A percentile compares a stretch with the other conserved stretches of the same genome.
Conservation (phyloP, 2,113 vertebrate genomes). For the Pontoporia blainvillei region DNA sequence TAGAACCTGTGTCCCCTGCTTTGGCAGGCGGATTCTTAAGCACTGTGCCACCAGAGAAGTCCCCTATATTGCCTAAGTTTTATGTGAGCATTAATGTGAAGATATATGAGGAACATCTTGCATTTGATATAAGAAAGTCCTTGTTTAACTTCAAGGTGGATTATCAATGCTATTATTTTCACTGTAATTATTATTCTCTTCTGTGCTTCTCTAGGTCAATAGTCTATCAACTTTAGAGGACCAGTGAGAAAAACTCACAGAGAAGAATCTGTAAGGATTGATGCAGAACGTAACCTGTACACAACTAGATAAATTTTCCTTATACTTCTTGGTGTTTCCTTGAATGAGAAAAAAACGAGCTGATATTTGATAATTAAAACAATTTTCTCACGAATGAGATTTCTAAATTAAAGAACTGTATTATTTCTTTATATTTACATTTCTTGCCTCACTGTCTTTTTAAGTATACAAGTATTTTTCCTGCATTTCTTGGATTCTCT, state of each 20-base stretch:
- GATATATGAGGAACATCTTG: background rate
- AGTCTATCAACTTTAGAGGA: constrained; percentile 23
- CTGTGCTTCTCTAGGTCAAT: constrained; percentile 23
- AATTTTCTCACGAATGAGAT: background rate
- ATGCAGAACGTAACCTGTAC: background rate
- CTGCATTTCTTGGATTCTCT: background rate
- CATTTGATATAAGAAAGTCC: constrained; percentile 7
- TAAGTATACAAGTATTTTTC: background rate
- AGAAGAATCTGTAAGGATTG: background rate
- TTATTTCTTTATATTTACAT: background rate
- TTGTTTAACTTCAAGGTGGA: constrained; percentile 11
- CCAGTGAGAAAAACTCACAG: background rate
- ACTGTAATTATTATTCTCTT: constrained; percentile 45
- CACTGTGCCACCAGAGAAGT: no score
- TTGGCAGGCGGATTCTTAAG: no score
- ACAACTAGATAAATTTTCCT: background rate
- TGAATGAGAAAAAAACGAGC: background rate
- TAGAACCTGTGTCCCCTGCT: no score
- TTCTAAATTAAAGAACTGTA: background rate
- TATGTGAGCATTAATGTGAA: constrained; percentile 15
- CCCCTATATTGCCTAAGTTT: constrained; percentile 20
- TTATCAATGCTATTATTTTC: constrained; percentile 21
- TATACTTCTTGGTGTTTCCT: background rate
- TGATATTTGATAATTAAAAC: background rate
- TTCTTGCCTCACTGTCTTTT: background rate